Base-by-base conservation (phyloP, 1,140 invertebrate genomes). In the Brachystomella parvula region DNA sequence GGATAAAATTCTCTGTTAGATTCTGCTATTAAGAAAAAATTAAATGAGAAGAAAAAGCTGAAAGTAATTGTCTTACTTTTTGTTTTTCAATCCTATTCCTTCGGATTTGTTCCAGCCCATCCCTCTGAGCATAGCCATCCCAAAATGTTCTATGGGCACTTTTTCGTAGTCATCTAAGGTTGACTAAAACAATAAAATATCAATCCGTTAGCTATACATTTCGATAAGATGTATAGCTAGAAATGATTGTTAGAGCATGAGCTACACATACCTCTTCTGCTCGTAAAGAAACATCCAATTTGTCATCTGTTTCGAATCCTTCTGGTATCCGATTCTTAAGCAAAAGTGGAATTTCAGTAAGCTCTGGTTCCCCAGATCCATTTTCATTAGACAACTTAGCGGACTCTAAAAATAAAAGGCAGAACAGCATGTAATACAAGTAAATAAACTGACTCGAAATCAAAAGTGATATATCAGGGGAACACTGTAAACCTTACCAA, bases 71-170 rank as follows among this genome's bases (percentile, higher is more conserved):
- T 53, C 79, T 76, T 69, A 86, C 83, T 81, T 82, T 71, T 79
- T 78, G 77, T 82, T 83, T 65, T 49, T 69, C 77, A 80, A 83
- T 61, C 83, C 87, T 75, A 85, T 86, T 71, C 83, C 89, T 81
- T 84, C 85, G 32, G 80, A 84, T 69, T 88, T 83, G 71, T 85
- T 84, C 92, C 92, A 97, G 0, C 94, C 94, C 94, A 97, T 97
- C 35, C 94, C 94, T 73, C 92, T 79, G 19, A 98, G 79, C 87
- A 96, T 89, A 3, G 94, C 94, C 73, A 91, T 70, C 6, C 94
- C 94, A 87, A 87, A 98, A 56, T 89, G 83, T 76, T 86, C 83
- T 56, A 97, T 85, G 1, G 94, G 94, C 59, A 96, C 85, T 71
- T 84, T 81, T 74, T 96, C 92, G 82, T 96, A 98, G 80, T 96